Evolutionary conservation across 2,113 vertebrate genomes (phyloP), one percentile per base, ranked within the genome.

Genomic region (Hymenochirus boettgeri): DNA sequence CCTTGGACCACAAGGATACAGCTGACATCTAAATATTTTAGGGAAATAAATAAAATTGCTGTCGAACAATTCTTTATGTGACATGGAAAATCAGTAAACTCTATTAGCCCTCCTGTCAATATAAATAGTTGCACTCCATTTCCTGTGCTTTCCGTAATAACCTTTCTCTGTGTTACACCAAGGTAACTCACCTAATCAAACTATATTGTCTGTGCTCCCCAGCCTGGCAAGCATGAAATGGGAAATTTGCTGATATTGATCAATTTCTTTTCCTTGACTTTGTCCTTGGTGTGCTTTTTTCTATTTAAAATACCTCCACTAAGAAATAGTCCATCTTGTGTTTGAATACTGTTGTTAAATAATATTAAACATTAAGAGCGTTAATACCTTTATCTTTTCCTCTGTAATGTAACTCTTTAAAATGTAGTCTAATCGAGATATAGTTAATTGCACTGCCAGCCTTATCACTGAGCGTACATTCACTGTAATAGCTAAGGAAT

Each of bases 181-280:
- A 83, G 80, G 77, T 85, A 79, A 81, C 79, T 80, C 86, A 83
- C 80, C 79, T 91, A 87, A 91, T 90, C 85, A 81, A 83, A 85
- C 81, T 91, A 88, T 92, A 92, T 92, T 90, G 91, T 94, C 89
- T 85, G 92, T 86, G 89, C 88, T 91, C 93, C 90, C 91, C 93
- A 92, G 90, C 83, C 91, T 92, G 89, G 91, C 92, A 93, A 95
- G 92, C 95, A 95, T 96, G 94, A 98, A 96, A 97, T 96, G 92
- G 93, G 96, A 95, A 93, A 90, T 86, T 80, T 84, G 84, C 92
- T 96, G 91, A 93, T 96, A 97, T 97, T 93, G 95, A 97, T 96
- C 93, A 88, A 87, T 78, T 90, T 93, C 90, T 93, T 91, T 90
- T 91, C 88, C 92, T 91, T 89, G 85, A 76, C 77, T 84, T 88